These are phyloP conservation scores for Karalla daura DNA, from an alignment of 2,797 vertebrate species.

Conservation along the genomic window DNA sequence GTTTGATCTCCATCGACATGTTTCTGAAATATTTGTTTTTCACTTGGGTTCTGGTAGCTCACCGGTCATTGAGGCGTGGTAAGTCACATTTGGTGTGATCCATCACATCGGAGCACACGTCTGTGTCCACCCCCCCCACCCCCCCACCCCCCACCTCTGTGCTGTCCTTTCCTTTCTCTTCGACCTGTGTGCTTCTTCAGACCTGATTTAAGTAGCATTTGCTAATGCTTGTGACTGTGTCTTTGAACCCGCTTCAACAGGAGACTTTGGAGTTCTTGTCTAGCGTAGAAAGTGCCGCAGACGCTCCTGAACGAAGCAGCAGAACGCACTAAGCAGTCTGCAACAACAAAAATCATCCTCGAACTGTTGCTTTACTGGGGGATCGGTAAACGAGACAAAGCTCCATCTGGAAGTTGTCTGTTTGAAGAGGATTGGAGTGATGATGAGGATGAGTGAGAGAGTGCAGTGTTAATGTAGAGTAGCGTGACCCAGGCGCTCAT, in stretches of 20 bases:
- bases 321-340: too few species aligned
- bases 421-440: too few species aligned
- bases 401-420: too few species aligned
- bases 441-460: too few species aligned
- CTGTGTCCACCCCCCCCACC: slow-evolving; percentile 29
- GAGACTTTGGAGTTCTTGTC: not conserved
- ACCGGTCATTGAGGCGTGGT: slow-evolving; percentile 84
- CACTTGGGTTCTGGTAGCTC: slow-evolving; percentile 81
- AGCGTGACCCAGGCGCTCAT: too few species aligned
- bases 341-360: too few species aligned
- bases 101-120: slow-evolving; percentile 45
- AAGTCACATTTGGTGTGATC: slow-evolving; percentile 73
- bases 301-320: not conserved
- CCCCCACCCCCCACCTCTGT: slow-evolving; percentile 32
- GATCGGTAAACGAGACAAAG: too few species aligned
- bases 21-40: slow-evolving; percentile 77
- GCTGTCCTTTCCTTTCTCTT: slow-evolving; percentile 14
- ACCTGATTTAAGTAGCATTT: slow-evolving; percentile 60
- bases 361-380: too few species aligned
- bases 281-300: not conserved
- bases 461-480: not conserved
- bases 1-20: slow-evolving; percentile 60
- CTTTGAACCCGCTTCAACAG: slow-evolving; percentile 3
- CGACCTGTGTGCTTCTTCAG: slow-evolving; percentile 42
- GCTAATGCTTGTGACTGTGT: not conserved